phyloP scores from a whole-genome alignment of 2,797 vertebrate genomes.

The Gymnothorax reevesii region DNA sequence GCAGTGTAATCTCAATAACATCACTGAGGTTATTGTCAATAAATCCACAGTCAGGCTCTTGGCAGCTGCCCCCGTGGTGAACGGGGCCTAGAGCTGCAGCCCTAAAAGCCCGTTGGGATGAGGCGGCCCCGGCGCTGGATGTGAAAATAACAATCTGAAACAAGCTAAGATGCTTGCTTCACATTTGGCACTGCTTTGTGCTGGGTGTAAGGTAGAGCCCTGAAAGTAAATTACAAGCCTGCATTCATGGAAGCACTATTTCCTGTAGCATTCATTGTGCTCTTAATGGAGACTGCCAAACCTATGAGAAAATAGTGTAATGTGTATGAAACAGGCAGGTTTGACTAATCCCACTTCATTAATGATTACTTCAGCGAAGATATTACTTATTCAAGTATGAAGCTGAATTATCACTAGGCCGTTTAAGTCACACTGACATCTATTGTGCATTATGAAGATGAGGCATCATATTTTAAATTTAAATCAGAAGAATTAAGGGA shows the following conservation, averaged over 20 bases:
- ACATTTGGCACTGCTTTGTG: too few relatives aligned
- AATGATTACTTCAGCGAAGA: not conserved
- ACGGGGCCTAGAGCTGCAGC: too few relatives aligned
- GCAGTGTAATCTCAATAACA: too few relatives aligned
- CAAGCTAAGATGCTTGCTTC: too few relatives aligned
- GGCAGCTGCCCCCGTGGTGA: too few relatives aligned
- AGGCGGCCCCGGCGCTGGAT: too few relatives aligned
- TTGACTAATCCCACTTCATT: not conserved
- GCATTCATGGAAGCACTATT: not conserved
- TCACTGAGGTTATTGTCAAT: too few relatives aligned
- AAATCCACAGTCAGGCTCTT: too few relatives aligned
- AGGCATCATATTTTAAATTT: conserved; percentile 4
- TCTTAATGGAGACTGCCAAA: not conserved
- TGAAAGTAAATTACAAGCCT: not conserved
- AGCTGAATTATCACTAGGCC: not conserved
- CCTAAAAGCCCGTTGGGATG: too few relatives aligned
- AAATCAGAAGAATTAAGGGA: conserved; percentile 5
- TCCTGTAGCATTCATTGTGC: not conserved
- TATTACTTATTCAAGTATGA: not conserved
- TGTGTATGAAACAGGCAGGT: not conserved
- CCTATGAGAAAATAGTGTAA: not conserved
- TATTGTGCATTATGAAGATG: conserved; percentile 8
- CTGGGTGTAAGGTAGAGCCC: too few relatives aligned
- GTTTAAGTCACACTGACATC: conserved; percentile 22
- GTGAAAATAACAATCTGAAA: too few relatives aligned